Percentiles rank a stretch among this genome's conserved stretches.
Evolutionary conservation across 1,140 invertebrate species (phyloP).

Genomic region (Drosophila nigrodunni): DNA sequence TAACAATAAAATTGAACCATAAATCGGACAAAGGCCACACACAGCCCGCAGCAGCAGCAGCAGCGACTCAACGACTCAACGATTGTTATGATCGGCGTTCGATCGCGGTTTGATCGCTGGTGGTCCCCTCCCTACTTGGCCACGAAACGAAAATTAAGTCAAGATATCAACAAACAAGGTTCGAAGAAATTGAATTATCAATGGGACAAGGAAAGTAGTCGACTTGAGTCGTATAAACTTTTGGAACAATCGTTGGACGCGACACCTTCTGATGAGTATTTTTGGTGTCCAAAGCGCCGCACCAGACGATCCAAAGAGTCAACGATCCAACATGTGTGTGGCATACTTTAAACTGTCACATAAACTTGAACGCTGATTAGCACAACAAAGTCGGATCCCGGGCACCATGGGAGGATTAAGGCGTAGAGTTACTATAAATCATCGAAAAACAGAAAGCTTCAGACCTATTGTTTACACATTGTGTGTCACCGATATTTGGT

Average conservation of each 20-base stretch:
- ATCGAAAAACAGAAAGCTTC: slow-evolving; percentile 60
- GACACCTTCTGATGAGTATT: slow-evolving; percentile 55
- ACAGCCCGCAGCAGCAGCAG: slow-evolving; percentile 60
- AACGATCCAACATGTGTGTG: slow-evolving; percentile 61
- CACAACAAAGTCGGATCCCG: slow-evolving; percentile 75
- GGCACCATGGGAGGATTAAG: slow-evolving; percentile 62
- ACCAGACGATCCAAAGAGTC: slow-evolving; percentile 33
- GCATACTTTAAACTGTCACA: slow-evolving; percentile 82
- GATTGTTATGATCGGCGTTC: slow-evolving; percentile 74
- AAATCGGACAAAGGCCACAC: slow-evolving; percentile 74
- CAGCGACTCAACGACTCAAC: background rate
- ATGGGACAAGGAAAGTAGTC: slow-evolving; percentile 67
- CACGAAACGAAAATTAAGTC: slow-evolving; percentile 67
- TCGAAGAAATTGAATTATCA: slow-evolving; percentile 79
- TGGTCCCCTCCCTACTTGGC: slow-evolving; percentile 44
- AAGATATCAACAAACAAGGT: slow-evolving; percentile 52
- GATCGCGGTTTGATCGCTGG: slow-evolving; percentile 54
- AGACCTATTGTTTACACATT: slow-evolving; percentile 72
- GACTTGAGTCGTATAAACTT: slow-evolving; percentile 35
- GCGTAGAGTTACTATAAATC: slow-evolving; percentile 69
- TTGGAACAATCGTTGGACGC: slow-evolving; percentile 57
- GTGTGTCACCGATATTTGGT: slow-evolving; percentile 72
- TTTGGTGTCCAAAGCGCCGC: slow-evolving; percentile 55
- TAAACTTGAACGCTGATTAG: slow-evolving; percentile 83
- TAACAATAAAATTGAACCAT: slow-evolving; percentile 84